Evolutionary conservation across 2,888 invertebrate genomes (phyloP), one percentile per base, ranked within the genome.

Genomic region (Dryomyza anilis): DNA sequence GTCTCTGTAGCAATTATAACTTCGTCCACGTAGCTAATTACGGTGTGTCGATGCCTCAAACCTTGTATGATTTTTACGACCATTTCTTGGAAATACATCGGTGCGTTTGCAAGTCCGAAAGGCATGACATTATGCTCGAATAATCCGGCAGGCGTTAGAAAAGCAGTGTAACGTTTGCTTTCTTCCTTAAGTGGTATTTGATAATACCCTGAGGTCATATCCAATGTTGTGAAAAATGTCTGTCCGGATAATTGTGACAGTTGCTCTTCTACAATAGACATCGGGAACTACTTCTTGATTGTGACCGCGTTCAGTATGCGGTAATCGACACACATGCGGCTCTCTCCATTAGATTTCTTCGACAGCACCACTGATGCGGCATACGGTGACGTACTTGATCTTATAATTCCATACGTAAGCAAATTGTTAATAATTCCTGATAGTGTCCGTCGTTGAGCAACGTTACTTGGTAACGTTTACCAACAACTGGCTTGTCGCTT

Each of bases 41-140:
- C 19, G 5, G 12, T 14, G 14, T 19, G 12, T 19, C 1, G 2
- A 29, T 30, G 14, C 16, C 29, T 52, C 2, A 52, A 19, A 6
- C 14, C 8, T n/a, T 27, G 14, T 27, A 52, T 52, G n/a, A 27
- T n/a, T n/a, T n/a, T n/a, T n/a, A n/a, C n/a, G n/a, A n/a, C 53
- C 12, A 23, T 64, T 5, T 75, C 65, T 59, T 79, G 78, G 68
- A 79, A 82, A 21, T 72, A 72, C 27, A 72, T 69, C 10, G 77
- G 76, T 1, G 78, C 76, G 58, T 80, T 80, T 2, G 71, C 55
- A 3, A 80, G 65, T 2, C 79, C 80, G 64, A 81, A 83, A 1
- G 78, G 76, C 76, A 81, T 75, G 0, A 71, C 57, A 3, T 68
- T 56, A 59, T 73, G 78, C 69, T 81, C 74, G 52, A 70, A 81